Percentiles rank a stretch among this genome's conserved stretches.
Conservation (phyloP, 2,113 vertebrate genomes). For the Trichomycterus rosablanca region DNA sequence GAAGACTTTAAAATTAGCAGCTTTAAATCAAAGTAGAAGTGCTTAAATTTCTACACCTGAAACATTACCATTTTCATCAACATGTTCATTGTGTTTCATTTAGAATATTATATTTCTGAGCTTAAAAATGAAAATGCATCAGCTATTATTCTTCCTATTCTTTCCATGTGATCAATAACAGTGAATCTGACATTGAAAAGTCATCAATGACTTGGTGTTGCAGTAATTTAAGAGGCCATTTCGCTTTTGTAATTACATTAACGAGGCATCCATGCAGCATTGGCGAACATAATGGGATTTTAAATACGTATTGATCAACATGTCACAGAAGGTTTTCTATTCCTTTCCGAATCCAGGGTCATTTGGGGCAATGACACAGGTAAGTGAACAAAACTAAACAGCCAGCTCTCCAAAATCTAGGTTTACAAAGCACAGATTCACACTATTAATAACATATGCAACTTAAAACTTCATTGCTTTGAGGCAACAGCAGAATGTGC, state of each 20-base stretch:
- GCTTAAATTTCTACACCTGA: too few species aligned
- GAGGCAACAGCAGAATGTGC: not conserved
- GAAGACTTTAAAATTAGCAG: too few species aligned
- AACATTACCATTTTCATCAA: too few species aligned
- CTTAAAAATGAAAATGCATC: too few species aligned
- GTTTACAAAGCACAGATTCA: not conserved
- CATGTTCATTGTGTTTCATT: too few species aligned
- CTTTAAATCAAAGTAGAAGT: too few species aligned
- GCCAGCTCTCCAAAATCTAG: not conserved
- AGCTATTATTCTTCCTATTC: not conserved
- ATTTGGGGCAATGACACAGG: constrained; percentile 32
- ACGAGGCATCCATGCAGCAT: constrained; percentile 41
- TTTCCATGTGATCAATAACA: not conserved
- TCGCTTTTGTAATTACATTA: constrained; percentile 47
- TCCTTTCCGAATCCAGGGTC: constrained; percentile 28
- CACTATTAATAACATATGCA: not conserved
- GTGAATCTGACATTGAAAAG: constrained; percentile 32
- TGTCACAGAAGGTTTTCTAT: constrained; percentile 40
- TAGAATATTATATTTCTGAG: too few species aligned
- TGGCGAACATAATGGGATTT: constrained; percentile 44
- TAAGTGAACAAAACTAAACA: constrained; percentile 13
- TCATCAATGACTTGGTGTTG: constrained; percentile 26
- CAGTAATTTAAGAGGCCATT: constrained; percentile 45
- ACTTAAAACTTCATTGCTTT: not conserved
- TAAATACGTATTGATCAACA: constrained; percentile 51